Evolutionary conservation across 2,797 vertebrate species (phyloP).

Genomic region (Otolemur crassicaudatus): DNA sequence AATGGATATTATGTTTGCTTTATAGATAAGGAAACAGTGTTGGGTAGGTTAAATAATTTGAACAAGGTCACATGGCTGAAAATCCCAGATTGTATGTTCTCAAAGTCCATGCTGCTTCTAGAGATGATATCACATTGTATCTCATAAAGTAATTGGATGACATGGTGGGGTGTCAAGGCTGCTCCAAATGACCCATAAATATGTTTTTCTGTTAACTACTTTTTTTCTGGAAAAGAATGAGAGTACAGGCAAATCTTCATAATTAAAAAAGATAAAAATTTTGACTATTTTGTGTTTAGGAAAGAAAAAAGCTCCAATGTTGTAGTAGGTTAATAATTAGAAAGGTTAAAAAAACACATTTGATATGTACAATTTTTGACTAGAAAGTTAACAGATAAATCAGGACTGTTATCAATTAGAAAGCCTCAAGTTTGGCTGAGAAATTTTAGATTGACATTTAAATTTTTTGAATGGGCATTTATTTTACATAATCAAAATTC

Average conservation of each 20-base stretch:
- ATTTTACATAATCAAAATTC: conserved; percentile 18
- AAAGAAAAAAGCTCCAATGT: neutral
- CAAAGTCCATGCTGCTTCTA: conserved; percentile 4
- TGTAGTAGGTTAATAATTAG: neutral
- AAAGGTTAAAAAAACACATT: neutral
- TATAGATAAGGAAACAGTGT: neutral
- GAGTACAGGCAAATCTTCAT: neutral
- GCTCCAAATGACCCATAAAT: neutral
- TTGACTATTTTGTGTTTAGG: neutral
- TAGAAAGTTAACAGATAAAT: conserved; percentile 23
- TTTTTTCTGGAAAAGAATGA: neutral
- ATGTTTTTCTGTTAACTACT: neutral
- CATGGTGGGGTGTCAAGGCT: neutral
- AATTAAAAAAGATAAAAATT: neutral
- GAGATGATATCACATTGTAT: neutral
- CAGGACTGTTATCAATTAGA: neutral
- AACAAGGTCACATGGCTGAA: neutral
- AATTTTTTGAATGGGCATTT: neutral
- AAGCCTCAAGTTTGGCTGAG: neutral
- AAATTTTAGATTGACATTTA: neutral
- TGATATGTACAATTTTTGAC: neutral
- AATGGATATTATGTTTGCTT: neutral
- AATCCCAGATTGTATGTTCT: neutral
- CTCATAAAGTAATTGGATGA: conserved; percentile 33
- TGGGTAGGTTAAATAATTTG: neutral